Evolutionary conservation across 2,797 vertebrate genomes (phyloP), one percentile per base, ranked within the genome.

Genomic region (Octomys mimax): DNA sequence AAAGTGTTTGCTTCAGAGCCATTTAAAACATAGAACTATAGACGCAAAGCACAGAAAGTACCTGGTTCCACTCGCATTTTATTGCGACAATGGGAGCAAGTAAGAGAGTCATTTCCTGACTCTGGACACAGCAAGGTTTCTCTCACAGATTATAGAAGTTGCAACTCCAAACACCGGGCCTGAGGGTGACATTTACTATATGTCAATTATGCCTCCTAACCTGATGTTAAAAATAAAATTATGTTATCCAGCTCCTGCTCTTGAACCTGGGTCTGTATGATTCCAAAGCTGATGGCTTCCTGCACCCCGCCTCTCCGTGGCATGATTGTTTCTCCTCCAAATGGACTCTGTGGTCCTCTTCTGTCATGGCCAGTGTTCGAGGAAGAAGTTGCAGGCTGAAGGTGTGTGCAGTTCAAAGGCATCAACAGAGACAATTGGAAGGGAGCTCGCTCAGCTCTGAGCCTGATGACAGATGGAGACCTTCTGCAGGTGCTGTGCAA

Each of bases 171-270:
- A 95, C 24, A 61, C 33, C 28, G 93, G 87, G 59, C 59, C 64
- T 85, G 33, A 33, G 24, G 36, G 77, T 1, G 57, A 92, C 57
- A 85, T 95, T 88, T 78, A 87, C 73, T 31, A 5, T 42, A 85
- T 88, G 13, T 82, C 93, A 95, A 66, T 91, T 82, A 66, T 70
- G 80, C 46, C 6, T 94, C 71, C 42, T 33, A 64, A 87, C 68
- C 28, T 64, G 33, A 87, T 49, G 16, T 89, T 24, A 33, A 88
- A 77, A 28, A 21, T 31, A 42, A 22, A 87, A 68, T 42, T 26
- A 42, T 68, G 36, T 89, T 87, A 62, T 46, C 49, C n/a, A 52
- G 2, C 59, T 77, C 42, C 16, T 89, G 61, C 46, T 73, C 71
- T 88, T 78, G 68, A 87, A 80, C n/a, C 8, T 3, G 42, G 22